Conservation (phyloP, 2,888 invertebrate species). For the Tipula unca region DNA sequence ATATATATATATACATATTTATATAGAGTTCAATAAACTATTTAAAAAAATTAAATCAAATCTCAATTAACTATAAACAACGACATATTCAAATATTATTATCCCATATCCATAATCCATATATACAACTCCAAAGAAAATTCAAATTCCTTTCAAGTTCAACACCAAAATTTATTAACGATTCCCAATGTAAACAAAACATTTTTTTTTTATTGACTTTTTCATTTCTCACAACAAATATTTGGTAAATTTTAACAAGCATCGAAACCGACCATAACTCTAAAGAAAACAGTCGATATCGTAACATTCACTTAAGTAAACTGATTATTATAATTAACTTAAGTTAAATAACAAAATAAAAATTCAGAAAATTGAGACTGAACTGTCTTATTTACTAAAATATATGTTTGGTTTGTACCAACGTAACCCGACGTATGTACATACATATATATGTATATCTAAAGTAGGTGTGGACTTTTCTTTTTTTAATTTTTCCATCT, state of each 20-base stretch:
- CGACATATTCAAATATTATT: background rate
- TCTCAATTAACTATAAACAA: background rate
- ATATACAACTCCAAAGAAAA: background rate
- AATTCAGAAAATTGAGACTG: background rate
- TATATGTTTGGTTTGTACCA: background rate
- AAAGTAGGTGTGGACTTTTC: slow-evolving; percentile 3
- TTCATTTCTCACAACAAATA: slow-evolving; percentile 14
- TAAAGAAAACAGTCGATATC: background rate
- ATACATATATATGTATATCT: background rate
- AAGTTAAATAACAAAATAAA: background rate
- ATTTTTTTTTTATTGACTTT: background rate
- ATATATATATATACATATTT: too few relatives aligned
- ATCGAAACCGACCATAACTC: background rate
- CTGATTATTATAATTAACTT: slow-evolving; percentile 14
- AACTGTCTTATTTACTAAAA: background rate
- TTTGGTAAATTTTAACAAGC: slow-evolving; percentile 1
- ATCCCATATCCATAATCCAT: background rate
- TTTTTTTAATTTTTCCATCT: background rate
- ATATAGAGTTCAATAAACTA: background rate
- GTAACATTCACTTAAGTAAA: background rate
- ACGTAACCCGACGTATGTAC: background rate
- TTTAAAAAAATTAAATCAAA: background rate
- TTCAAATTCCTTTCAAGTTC: background rate
- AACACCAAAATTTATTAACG: background rate
- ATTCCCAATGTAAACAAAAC: background rate